Evolutionary conservation across 2,113 vertebrate species (phyloP), one percentile per base, ranked within the genome.

Genomic region (Stigmatopora nigra): DNA sequence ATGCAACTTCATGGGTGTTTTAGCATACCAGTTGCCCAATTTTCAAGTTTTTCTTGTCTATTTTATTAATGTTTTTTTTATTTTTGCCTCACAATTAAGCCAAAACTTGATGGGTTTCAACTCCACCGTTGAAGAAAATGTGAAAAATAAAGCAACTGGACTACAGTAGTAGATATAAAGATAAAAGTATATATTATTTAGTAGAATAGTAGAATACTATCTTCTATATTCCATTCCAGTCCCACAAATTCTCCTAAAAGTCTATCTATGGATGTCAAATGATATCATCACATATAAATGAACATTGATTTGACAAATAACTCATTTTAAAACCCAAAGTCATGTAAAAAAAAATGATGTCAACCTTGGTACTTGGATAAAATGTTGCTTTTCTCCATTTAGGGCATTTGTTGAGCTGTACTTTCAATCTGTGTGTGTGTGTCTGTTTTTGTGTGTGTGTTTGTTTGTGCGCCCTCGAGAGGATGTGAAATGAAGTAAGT

Each of bases 401-500:
- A 36, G 5, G 16, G 17, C 49, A 63, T 31, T 13, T 31, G 53
- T 5, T 61, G 59, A 31, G 16, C 36, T 63, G 63, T 57, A 44
- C 51, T 47, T 52, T 47, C 6, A 89, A 0, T 92, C 84, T 64
- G 76, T 65, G 67, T 15, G 64, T 61, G 55, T 17, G 53, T 67
- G 63, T 64, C 44, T 64, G 22, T 48, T 49, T 63, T 6, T 46
- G 41, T 71, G 63, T 64, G 47, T 64, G 22, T 48, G 53, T 63
- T 6, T 46, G 41, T 71, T 61, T 61, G 78, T 73, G 61, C 72
- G 59, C 62, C 62, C 65, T 82, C 72, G 16, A 81, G 78, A 85
- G 88, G 87, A 86, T 88, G 86, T 89, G 86, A 89, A 90, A 82
- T 88, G 75, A 80, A 79, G 82, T 84, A 69, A 72, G 88, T 91